Base-by-base conservation (phyloP, 2,113 vertebrate species). In the Sitta europaea region DNA sequence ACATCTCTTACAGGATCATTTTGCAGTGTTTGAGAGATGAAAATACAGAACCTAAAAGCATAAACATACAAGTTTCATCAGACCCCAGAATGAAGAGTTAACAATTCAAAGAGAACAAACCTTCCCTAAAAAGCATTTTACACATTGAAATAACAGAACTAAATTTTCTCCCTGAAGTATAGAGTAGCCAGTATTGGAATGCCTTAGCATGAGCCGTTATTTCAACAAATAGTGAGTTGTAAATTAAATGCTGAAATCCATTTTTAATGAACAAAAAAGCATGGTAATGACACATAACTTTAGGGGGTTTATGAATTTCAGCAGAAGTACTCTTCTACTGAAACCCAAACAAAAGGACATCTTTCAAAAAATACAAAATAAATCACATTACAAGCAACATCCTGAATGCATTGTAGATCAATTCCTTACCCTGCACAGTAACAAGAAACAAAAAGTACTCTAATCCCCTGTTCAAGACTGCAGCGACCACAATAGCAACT, bases 401-500 rank as follows among this genome's bases (percentile, higher is more conserved):
- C 40, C 42, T 40, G 8, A 62, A 47, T 8, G 25, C 27, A 50
- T 1, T 43, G 28, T 4, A 50, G 21, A 75, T 11, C 6, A 45
- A 68, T 17, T 86, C 50, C 42, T 75, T 38, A 57, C 62, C 40
- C 22, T 29, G 11, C 24, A 51, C 4, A 70, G 61, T 40, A 89
- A 92, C 47, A 73, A 76, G 59, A 65, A 76, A 67, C 14, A 87
- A 58, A 16, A 55, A 74, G 27, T n/a, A 40, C 42, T 78, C 36
- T 27, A 45, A 67, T 45, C 17, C 58, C 18, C 65, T 42, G 15
- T 31, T 73, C 28, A 62, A 62, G 66, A 76, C 7, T 50, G 42
- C 35, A 88, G 86, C 38, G 83, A 57, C 54, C 59, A 70, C 58
- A 86, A 45, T 12, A 81, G 71, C 51, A 90, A 90, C 28, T 79